phyloP scores from a whole-genome alignment of 2,113 vertebrate species.

The Heterochromis multidens region DNA sequence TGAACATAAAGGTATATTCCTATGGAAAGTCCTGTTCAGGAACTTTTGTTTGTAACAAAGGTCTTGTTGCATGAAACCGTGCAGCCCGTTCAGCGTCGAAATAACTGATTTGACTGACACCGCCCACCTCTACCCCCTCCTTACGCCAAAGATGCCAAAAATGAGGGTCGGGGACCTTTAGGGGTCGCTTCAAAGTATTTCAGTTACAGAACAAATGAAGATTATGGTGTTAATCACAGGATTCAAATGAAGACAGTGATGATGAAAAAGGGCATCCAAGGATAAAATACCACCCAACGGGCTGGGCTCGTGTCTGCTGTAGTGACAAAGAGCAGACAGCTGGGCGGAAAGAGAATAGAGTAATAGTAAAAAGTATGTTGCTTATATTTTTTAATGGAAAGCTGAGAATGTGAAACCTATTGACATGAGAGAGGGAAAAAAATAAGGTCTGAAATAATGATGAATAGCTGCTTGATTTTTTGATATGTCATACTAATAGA shows the following conservation, averaged over 20 bases:
- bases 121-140: neutral
- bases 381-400: neutral
- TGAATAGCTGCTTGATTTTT: neutral
- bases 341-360: no score
- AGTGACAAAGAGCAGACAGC: no score
- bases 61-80: neutral
- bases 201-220: neutral
- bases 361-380: neutral
- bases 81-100: neutral
- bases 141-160: neutral
- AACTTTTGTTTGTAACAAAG: neutral
- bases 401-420: accelerated
- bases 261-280: no score
- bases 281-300: no score
- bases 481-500: no score
- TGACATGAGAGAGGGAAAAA: accelerated
- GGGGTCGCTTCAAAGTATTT: neutral
- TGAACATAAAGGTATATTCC: neutral
- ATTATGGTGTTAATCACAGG: accelerated
- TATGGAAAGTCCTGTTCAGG: neutral
- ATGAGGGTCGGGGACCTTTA: neutral
- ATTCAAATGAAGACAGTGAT: neutral
- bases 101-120: slow-evolving; percentile 1
- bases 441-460: neutral
- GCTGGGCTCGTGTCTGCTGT: no score